These are phyloP conservation scores for Psammodynastes pulverulentus DNA, from an alignment of 2,113 vertebrate genomes.

Conservation along the genomic window DNA sequence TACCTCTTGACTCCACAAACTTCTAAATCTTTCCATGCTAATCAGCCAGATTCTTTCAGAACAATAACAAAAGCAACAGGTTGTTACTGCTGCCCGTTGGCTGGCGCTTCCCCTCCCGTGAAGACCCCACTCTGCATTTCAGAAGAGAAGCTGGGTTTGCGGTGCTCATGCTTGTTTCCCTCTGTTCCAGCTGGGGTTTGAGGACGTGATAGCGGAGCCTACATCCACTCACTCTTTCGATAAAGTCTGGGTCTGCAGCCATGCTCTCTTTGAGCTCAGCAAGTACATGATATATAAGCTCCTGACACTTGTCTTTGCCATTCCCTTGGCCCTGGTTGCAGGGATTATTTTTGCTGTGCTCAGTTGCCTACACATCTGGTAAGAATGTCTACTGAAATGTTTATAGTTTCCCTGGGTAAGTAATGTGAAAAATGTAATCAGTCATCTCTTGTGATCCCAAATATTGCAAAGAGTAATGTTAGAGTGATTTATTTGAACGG, in stretches of 20 bases:
- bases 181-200: slow-evolving; percentile 81
- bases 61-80: neutral
- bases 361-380: slow-evolving; percentile 96
- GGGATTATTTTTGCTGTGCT: slow-evolving; percentile 84
- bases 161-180: neutral
- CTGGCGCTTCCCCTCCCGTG: neutral
- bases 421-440: neutral
- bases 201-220: slow-evolving; percentile 91
- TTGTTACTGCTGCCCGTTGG: neutral
- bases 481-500: neutral
- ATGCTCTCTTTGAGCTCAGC: slow-evolving; percentile 86
- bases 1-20: neutral
- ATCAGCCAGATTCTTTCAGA: neutral
- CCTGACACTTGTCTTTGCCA: slow-evolving; percentile 82
- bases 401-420: neutral
- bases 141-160: neutral
- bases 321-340: slow-evolving; percentile 83
- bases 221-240: slow-evolving; percentile 84
- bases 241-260: slow-evolving; percentile 90
- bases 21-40: neutral
- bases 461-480: neutral
- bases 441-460: no score
- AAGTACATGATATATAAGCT: slow-evolving; percentile 86
- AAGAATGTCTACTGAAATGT: slow-evolving; percentile 12
- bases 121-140: neutral